Base-by-base conservation (phyloP, 2,888 invertebrate species). In the Heliconius hortense region DNA sequence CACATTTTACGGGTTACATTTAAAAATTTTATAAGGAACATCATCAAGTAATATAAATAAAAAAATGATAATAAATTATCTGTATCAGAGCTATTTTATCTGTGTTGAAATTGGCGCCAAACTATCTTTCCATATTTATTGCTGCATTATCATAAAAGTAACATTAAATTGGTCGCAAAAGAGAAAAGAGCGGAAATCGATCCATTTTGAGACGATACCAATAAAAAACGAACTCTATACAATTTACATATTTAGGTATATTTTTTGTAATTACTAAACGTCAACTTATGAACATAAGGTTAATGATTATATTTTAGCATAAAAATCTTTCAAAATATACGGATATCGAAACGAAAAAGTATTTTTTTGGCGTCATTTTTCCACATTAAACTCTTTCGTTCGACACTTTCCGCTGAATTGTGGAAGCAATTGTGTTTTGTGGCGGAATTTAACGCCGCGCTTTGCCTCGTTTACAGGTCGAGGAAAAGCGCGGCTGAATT, bases 181-280 rank as follows among this genome's bases (percentile, higher is more conserved):
- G 66, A 72, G 74, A 78, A 80, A 78, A 75, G 78, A 80, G 78
- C 80, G 81, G 81, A 81, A 78, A 80, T 73, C 63, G 73, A 78
- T 73, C 60, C 68, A 69, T 78, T 80, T 76, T 53, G 56, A 77
- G 75, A 77, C 74, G 70, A 74, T 79, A 75, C 35, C 78, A 76
- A 75, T 73, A 77, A 79, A 79, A 76, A 35, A 48, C 18, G 4
- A 73, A 62, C 39, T 64, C 35, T 24, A 18, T 10, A 24, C 1
- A 15, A 66, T 66, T n/a, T 66, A 66, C 39, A 66, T 66, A 39
- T 66, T 66, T 18, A 28, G 28, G 28, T 28, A 39, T 66, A 39
- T n/a, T 63, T 66, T 39, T 66, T 39, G 5, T 64, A 24, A 64
- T 66, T 24, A 43, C 39, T 43, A 24, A 39, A 15, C 24, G 39